Evolutionary conservation across 2,888 invertebrate species (phyloP).

Genomic region (Trichogramma dendrolimi): DNA sequence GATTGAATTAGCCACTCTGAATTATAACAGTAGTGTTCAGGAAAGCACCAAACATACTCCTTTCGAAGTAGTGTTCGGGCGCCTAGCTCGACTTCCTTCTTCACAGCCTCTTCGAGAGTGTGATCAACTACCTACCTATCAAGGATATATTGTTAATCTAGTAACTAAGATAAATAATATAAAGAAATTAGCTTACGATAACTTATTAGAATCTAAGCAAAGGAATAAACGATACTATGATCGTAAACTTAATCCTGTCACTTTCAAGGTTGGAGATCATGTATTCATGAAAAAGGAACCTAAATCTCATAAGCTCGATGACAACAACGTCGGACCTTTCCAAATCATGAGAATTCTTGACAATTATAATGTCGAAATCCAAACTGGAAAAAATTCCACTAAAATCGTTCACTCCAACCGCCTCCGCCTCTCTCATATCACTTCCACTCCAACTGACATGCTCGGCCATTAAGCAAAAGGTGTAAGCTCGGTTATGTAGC

Average conservation of each 20-base stretch:
- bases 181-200: background rate
- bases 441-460: too few species aligned
- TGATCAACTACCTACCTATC: too few species aligned
- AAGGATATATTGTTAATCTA: too few species aligned
- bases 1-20: background rate
- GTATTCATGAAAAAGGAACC: background rate
- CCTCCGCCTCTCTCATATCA: too few species aligned
- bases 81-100: too few species aligned
- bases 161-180: too few species aligned
- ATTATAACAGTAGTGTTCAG: conserved; percentile 1
- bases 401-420: background rate
- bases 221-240: background rate
- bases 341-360: background rate
- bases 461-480: too few species aligned
- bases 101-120: too few species aligned
- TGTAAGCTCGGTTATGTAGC: too few species aligned
- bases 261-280: background rate
- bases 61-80: conserved; percentile 1
- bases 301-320: background rate
- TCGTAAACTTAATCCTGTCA: background rate
- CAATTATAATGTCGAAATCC: background rate
- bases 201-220: background rate
- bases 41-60: conserved; percentile 5
- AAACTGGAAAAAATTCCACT: background rate
- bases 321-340: background rate